Evolutionary conservation across 2,113 vertebrate genomes (phyloP), one percentile per base, ranked within the genome.

Genomic region (Oplegnathus fasciatus): DNA sequence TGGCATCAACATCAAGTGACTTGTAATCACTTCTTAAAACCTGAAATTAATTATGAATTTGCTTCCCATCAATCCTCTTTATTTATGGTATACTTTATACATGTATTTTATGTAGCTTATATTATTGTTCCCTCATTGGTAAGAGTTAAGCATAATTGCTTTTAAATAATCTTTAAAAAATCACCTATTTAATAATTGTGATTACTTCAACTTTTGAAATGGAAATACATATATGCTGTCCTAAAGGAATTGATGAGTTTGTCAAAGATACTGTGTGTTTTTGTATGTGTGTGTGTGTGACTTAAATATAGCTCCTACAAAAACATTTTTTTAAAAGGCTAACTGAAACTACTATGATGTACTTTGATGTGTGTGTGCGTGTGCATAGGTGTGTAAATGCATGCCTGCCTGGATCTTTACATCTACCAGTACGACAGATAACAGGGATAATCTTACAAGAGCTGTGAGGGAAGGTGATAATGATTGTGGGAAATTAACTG

Each of bases 381-480:
- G 3, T 17, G 48, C 18, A 18, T 50, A 50, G 7, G 46, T 24
- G 28, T 32, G 40, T 57, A 44, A 66, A 55, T 57, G 5, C 9
- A 1, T 48, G 17, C 57, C 2, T 55, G 26, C 26, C 34, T 46
- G 18, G 4, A 28, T 37, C 17, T 65, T 48, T 24, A 46, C 10
- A 57, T 40, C 13, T 26, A 34, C 1, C 22, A 26, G 42, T 50
- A 2, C 4, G 15, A n/a, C 14, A 70, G 22, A 50, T 62, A 55
- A 68, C 22, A 28, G 20, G 52, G 37, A 67, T 80, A 44, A 84
- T 54, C 9, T 34, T 1, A 54, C 4, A n/a, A 15, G 58, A 75
- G 9, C 20, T 18, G 48, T 5, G 34, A 67, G 13, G 20, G 58
- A 48, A 32, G 37, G 15, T 75, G 76, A 65, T 87, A 68, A 84